Conservation (phyloP, 2,797 vertebrate species). For the Gouania willdenowi region DNA sequence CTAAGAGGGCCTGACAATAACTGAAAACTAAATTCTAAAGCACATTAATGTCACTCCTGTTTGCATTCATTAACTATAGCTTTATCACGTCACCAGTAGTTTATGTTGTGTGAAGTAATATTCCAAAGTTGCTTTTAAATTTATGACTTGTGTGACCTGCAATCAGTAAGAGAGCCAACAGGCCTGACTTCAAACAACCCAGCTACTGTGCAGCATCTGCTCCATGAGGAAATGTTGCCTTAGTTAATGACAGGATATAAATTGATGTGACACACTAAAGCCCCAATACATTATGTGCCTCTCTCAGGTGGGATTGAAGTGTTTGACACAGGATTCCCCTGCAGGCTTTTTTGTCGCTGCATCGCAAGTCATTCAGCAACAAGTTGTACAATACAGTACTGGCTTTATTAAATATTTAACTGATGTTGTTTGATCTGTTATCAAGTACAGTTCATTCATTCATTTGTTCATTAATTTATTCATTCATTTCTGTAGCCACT, state of each 20-base stretch:
- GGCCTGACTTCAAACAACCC: conserved; percentile 62
- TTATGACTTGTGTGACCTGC: conserved; percentile 59
- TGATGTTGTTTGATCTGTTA: conserved; percentile 46
- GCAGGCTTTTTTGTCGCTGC: conserved; percentile 12
- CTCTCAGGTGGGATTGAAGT: conserved; percentile 41
- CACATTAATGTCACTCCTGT: no score
- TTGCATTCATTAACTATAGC: no score
- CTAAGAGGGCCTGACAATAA: no score
- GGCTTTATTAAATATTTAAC: conserved; percentile 33
- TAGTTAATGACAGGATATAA: conserved; percentile 66
- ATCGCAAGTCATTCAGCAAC: not conserved
- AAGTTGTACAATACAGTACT: conserved; percentile 17
- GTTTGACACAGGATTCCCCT: conserved; percentile 1
- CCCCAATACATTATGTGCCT: conserved; percentile 39
- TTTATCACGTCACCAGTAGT: conserved; percentile 15
- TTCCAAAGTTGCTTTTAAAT: conserved; percentile 51
- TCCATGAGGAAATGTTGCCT: conserved; percentile 58
- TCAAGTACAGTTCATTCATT: conserved; percentile 18
- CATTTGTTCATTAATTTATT: no score
- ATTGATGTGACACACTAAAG: conserved; percentile 70
- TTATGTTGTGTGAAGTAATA: conserved; percentile 27
- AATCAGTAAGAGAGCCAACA: conserved; percentile 44
- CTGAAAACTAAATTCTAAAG: no score
- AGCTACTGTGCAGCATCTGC: conserved; percentile 58
- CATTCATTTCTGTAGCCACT: no score